Evolutionary conservation across 1,140 invertebrate species (phyloP).

Genomic region (Drosophila eugracilis): DNA sequence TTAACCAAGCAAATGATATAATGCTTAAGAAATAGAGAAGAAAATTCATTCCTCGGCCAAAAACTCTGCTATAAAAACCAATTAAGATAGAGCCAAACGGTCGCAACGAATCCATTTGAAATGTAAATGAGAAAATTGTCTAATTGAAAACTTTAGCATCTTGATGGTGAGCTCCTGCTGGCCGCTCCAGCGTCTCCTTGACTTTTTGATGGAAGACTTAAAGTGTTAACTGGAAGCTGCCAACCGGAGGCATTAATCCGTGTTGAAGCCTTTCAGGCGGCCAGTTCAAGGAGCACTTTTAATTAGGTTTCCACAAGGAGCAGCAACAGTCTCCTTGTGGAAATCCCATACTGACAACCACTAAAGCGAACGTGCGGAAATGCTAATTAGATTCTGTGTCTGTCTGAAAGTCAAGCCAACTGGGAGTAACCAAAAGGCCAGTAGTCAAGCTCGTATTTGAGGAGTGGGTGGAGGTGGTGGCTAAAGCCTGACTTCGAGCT

Average conservation of each 20-base stretch:
- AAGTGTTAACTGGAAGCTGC: conserved; percentile 64
- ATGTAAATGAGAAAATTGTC: conserved; percentile 73
- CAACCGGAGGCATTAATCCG: conserved; percentile 56
- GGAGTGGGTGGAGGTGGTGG: conserved; percentile 53
- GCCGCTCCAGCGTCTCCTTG: background rate
- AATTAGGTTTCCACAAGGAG: conserved; percentile 59
- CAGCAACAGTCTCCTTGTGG: conserved; percentile 28
- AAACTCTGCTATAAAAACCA: conserved; percentile 53
- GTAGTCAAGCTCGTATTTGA: conserved; percentile 21
- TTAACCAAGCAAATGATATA: conserved; percentile 2
- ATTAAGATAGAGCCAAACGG: conserved; percentile 55
- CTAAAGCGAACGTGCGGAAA: conserved; percentile 69
- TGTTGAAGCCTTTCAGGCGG: conserved; percentile 26
- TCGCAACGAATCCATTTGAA: conserved; percentile 70
- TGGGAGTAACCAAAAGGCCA: conserved; percentile 19
- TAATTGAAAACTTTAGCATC: conserved; percentile 78
- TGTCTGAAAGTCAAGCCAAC: conserved; percentile 39
- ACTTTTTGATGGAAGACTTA: conserved; percentile 52
- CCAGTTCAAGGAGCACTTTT: conserved; percentile 64
- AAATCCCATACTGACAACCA: conserved; percentile 34
- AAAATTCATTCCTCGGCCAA: conserved; percentile 23
- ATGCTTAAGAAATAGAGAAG: background rate
- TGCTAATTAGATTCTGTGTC: conserved; percentile 66
- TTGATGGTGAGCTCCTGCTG: conserved; percentile 13
- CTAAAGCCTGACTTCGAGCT: conserved; percentile 26